Evolutionary conservation across 1,140 invertebrate species (phyloP).

Genomic region (Panagrolaimus sp.): DNA sequence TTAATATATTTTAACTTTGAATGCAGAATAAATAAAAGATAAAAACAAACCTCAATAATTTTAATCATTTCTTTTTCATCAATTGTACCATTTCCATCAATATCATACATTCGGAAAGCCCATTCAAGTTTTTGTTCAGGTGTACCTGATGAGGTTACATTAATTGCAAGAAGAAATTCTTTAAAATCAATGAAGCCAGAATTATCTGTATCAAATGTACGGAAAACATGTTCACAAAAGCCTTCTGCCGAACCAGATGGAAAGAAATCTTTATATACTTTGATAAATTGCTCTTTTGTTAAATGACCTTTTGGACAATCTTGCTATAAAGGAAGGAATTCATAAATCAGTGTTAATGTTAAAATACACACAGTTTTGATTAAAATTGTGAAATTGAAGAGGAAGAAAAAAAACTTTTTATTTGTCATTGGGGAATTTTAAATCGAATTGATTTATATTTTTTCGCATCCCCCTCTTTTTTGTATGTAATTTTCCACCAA

Average conservation of each 20-base stretch:
- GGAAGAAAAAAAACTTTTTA: no score
- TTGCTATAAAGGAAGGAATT: slow-evolving; percentile 76
- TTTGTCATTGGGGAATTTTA: no score
- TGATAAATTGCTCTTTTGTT: slow-evolving; percentile 94
- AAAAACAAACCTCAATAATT: slow-evolving; percentile 63
- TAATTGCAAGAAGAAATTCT: slow-evolving; percentile 94
- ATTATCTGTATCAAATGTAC: slow-evolving; percentile 91
- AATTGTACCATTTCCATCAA: slow-evolving; percentile 97
- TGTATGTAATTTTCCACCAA: no score
- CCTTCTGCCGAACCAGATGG: slow-evolving; percentile 94
- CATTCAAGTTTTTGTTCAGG: slow-evolving; percentile 97
- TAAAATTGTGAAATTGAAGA: no score
- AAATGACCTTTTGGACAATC: slow-evolving; percentile 96
- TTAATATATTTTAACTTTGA: not conserved
- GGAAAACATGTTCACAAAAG: slow-evolving; percentile 92
- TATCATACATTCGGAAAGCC: slow-evolving; percentile 90
- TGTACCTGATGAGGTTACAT: slow-evolving; percentile 92
- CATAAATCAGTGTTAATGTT: no score
- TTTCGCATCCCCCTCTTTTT: no score
- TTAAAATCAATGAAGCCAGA: slow-evolving; percentile 90
- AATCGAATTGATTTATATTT: no score
- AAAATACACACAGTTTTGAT: no score
- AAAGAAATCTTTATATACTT: slow-evolving; percentile 74
- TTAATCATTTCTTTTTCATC: slow-evolving; percentile 77
- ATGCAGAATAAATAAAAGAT: not conserved